Evolutionary conservation across 2,113 vertebrate genomes (phyloP), one percentile per base, ranked within the genome.

Genomic region (Physeter macrocephalus): DNA sequence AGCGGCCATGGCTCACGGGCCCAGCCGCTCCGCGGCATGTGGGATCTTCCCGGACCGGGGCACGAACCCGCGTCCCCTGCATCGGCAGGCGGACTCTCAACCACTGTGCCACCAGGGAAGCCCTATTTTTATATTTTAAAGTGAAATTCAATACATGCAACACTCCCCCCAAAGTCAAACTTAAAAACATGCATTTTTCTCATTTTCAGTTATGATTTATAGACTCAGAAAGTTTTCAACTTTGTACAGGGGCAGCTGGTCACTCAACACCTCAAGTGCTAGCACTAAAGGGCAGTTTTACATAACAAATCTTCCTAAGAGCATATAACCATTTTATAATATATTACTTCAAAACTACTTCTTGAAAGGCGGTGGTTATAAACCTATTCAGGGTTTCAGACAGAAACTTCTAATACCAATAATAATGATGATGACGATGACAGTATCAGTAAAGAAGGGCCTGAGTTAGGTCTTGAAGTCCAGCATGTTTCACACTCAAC

Each of bases 101-200:
- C n/a, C n/a, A n/a, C n/a, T n/a, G n/a, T n/a, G n/a, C n/a, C n/a
- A n/a, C n/a, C n/a, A n/a, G n/a, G n/a, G n/a, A n/a, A n/a, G n/a
- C n/a, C n/a, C 2, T 41, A 34, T 34, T 69, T 97, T 95, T 88
- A 20, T 77, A 88, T 69, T 43, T 95, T 71, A 80, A 93, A 77
- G 96, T 96, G 93, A 88, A 81, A 34, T 88, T 54, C 41, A 57
- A 71, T 59, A 78, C 25, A 96, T 13, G 34, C 1, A 89, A 23
- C 6, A 85, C 3, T 54, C 57, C 34, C 29, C 18, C 39, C 31
- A 66, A 82, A 94, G 74, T 34, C 34, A 52, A 87, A 72, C 46
- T 83, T 67, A 69, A 61, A 94, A 93, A 29, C 13, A 66, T 11
- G 15, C 6, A 64, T 77, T 95, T 69, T 83, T 54, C 75, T 72